Base-by-base conservation (phyloP, 2,797 vertebrate species). In the Pipistrellus pygmaeus region DNA sequence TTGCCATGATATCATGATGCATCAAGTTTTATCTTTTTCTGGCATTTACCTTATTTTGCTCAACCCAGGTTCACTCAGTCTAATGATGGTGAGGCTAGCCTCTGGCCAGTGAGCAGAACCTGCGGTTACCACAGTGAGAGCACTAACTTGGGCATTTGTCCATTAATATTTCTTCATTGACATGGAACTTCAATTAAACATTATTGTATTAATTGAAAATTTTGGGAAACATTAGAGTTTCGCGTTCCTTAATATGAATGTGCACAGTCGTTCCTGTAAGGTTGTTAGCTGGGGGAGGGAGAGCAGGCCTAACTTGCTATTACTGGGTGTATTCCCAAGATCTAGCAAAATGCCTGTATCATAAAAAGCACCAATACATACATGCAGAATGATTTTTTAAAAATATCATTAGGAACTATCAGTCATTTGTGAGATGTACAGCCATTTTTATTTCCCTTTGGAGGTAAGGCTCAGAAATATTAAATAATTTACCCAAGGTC, bases 371-470 rank as follows among this genome's bases (percentile, higher is more conserved):
- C 89, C 53, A 66, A 23, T 64, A 68, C n/a, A 35, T 84, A 51
- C 30, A 55, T 55, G 41, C 76, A 44, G 35, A 53, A 15, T 81
- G 25, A 78, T 72, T 81, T 82, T 32, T 62, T 20, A 2, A 13
- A 55, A 82, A 68, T 73, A 9, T 69, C 83, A 14, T 27, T 60
- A 46, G 30, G 20, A 72, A 64, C 41, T 93, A 93, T n/a, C 57
- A 53, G 44, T 72, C 41, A 88, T 91, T 75, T 82, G 55, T 53
- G 51, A 92, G 57, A 64, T 38, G 13, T 44, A 44, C 15, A 62
- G 21, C 27, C 51, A 88, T 73, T 85, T 96, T 88, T 57, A 69
- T 27, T 78, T 90, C 41, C 30, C 73, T 87, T 89, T 93, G 57
- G 41, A 82, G 30, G 17, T 62, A 32, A 88, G 66, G 53, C 55